Percentiles rank a stretch among this genome's conserved stretches.
Evolutionary conservation across 2,113 vertebrate genomes (phyloP).

Genomic region (Mobula birostris): DNA sequence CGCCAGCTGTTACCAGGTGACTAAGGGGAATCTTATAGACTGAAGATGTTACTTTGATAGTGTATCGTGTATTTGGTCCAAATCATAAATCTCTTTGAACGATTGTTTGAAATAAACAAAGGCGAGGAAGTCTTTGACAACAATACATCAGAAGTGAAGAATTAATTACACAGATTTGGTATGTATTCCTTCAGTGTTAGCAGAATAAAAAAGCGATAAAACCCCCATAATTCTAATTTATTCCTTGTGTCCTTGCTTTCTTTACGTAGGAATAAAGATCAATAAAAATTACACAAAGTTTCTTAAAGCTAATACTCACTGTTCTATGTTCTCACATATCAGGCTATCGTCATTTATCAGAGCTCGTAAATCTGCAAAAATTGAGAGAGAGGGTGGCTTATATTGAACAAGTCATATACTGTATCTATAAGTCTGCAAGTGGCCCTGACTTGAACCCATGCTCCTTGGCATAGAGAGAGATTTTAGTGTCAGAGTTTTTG

Average conservation of each 20-base stretch:
- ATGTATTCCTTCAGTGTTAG: not conserved
- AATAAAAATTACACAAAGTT: not conserved
- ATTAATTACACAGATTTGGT: not conserved
- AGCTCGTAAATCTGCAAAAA: slow-evolving; percentile 14
- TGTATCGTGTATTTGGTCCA: not conserved
- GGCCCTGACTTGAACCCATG: not conserved
- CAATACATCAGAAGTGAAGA: not conserved
- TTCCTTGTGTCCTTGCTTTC: not conserved
- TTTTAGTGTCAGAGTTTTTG: not conserved
- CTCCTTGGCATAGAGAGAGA: not conserved
- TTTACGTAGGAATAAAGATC: not conserved
- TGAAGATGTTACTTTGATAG: not conserved
- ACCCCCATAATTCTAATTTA: not conserved
- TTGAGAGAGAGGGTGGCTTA: not conserved
- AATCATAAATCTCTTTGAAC: not conserved
- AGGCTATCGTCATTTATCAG: not conserved
- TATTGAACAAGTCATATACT: not conserved
- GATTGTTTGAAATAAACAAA: not conserved
- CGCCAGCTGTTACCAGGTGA: not conserved
- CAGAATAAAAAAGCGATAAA: not conserved
- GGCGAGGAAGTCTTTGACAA: not conserved
- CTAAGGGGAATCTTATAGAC: not conserved
- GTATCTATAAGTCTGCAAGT: not conserved
- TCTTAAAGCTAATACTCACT: not conserved
- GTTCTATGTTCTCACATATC: slow-evolving; percentile 16